phyloP scores from a whole-genome alignment of 1,140 invertebrate genomes.

The Drosophila lacteicornis region DNA sequence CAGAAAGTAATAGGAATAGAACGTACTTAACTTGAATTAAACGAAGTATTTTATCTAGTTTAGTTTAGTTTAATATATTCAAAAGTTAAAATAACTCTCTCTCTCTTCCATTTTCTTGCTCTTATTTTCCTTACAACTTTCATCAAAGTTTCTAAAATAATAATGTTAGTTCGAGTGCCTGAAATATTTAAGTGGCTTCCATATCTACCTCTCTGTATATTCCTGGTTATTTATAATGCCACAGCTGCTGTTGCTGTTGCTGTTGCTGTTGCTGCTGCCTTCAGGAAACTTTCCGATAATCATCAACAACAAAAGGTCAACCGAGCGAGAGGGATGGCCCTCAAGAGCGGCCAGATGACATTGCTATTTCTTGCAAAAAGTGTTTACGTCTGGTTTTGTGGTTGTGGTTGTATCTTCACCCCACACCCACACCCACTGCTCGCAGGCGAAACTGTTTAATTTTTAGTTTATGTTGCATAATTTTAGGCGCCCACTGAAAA shows the following conservation, averaged over 20 bases:
- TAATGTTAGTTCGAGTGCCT: background rate
- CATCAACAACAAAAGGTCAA: constrained; percentile 48
- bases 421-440: background rate
- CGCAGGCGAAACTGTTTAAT: constrained; percentile 56
- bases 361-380: constrained; percentile 52
- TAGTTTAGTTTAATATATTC: background rate
- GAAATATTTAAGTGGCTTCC: constrained; percentile 12
- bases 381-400: constrained; percentile 75
- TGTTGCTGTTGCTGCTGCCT: background rate
- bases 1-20: background rate
- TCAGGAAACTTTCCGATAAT: constrained; percentile 40
- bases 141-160: background rate
- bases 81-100: background rate
- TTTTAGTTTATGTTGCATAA: constrained; percentile 81
- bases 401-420: constrained; percentile 30
- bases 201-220: constrained; percentile 6
- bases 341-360: constrained; percentile 29
- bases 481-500: constrained; percentile 42
- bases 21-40: background rate
- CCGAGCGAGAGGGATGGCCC: constrained; percentile 4
- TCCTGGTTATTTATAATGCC: constrained; percentile 13
- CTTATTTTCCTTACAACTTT: background rate
- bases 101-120: no score
- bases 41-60: background rate
- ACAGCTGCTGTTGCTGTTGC: constrained; percentile 3